phyloP scores from a whole-genome alignment of 2,113 vertebrate genomes.

The Cromileptes altivelis region DNA sequence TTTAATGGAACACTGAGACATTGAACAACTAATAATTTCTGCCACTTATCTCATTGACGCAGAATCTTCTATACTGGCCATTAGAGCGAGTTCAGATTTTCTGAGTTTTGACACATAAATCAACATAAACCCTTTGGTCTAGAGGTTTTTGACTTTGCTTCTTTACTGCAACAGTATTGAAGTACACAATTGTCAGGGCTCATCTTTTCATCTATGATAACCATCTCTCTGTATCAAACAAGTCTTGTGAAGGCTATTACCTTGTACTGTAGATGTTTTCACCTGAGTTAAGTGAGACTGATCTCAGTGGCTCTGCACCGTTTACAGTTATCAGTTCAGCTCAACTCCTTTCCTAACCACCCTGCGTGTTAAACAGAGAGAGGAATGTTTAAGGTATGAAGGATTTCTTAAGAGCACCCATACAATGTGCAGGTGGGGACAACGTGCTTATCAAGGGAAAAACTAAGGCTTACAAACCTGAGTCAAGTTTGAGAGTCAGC shows the following conservation, averaged over 20 bases:
- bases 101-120: background rate
- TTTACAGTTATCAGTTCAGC: background rate
- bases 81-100: background rate
- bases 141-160: background rate
- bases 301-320: too few relatives aligned
- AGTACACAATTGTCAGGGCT: background rate
- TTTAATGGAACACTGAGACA: background rate
- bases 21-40: background rate
- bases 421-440: background rate
- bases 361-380: background rate
- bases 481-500: slow-evolving; percentile 11
- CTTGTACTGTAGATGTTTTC: background rate
- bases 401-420: background rate
- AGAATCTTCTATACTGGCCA: background rate
- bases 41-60: background rate
- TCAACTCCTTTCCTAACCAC: background rate
- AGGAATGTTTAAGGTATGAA: background rate
- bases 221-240: background rate
- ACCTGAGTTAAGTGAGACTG: background rate
- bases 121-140: background rate
- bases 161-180: background rate
- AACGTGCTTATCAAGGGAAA: background rate
- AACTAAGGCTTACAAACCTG: slow-evolving; percentile 4
- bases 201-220: background rate
- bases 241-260: background rate